These are phyloP conservation scores for Amiota minor DNA, from an alignment of 2,888 invertebrate genomes.

Conservation along the genomic window DNA sequence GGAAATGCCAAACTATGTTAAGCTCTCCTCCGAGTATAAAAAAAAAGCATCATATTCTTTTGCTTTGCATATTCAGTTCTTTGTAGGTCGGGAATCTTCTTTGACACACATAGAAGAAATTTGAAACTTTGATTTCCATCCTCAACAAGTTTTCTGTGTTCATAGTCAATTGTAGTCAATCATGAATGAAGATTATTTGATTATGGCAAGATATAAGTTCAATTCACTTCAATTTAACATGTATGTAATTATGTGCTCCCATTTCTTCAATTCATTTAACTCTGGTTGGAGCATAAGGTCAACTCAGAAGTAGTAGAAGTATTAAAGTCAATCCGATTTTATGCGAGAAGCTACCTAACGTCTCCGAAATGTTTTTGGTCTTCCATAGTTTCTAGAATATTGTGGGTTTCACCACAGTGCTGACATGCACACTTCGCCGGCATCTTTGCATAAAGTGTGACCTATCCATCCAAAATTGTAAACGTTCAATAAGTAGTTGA, in stretches of 20 bases:
- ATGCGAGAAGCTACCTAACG: too few species aligned
- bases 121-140: background rate
- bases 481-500: too few species aligned
- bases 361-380: too few species aligned
- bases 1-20: constrained; percentile 25
- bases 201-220: background rate
- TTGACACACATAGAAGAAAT: background rate
- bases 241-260: background rate
- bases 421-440: too few species aligned
- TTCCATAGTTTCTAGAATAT: too few species aligned
- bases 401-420: too few species aligned
- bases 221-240: background rate
- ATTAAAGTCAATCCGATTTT: constrained; percentile 1
- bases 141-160: constrained; percentile 16
- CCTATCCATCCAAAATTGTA: too few species aligned
- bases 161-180: background rate
- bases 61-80: constrained; percentile 9
- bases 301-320: too few species aligned
- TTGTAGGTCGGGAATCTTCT: background rate
- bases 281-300: background rate
- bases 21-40: background rate
- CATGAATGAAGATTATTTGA: too few species aligned
- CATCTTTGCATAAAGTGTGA: too few species aligned
- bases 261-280: background rate
- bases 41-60: background rate